phyloP scores from a whole-genome alignment of 2,888 invertebrate species.

The Ophion obscuratus region DNA sequence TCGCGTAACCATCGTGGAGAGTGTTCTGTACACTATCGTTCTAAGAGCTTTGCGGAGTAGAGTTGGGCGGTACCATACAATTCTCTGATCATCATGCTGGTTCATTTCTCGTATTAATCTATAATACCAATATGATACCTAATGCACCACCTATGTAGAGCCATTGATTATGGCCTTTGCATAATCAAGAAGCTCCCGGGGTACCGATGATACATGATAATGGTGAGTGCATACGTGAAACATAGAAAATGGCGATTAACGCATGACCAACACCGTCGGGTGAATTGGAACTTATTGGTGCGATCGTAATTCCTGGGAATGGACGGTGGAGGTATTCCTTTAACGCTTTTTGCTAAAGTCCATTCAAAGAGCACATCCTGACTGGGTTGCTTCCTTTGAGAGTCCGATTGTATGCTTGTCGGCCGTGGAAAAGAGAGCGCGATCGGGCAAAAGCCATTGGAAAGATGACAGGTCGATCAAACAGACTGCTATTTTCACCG shows the following conservation, averaged over 20 bases:
- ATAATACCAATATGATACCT: not conserved
- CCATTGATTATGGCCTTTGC: conserved; percentile 17
- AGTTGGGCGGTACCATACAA: not conserved
- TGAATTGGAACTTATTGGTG: not conserved
- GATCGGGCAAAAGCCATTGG: conserved; percentile 6
- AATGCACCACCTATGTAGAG: not conserved
- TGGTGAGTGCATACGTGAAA: not conserved
- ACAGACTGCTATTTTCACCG: conserved; percentile 1
- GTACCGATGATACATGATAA: not conserved
- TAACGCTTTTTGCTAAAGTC: not conserved
- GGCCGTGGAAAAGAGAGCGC: conserved; percentile 17
- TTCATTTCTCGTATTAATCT: conserved; percentile 12
- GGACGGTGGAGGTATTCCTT: not conserved
- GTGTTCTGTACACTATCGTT: not conserved
- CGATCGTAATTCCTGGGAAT: not conserved
- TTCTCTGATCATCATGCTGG: conserved; percentile 14
- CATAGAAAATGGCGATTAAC: not conserved
- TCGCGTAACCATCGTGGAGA: conserved; percentile 14
- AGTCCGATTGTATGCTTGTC: not conserved
- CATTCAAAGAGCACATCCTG: not conserved
- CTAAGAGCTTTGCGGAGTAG: not conserved
- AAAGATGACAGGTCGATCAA: not conserved
- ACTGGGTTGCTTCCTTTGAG: not conserved
- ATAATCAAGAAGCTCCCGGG: conserved; percentile 19
- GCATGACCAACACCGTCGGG: not conserved